phyloP scores from a whole-genome alignment of 2,113 vertebrate genomes.

The Nannospalax galili region DNA sequence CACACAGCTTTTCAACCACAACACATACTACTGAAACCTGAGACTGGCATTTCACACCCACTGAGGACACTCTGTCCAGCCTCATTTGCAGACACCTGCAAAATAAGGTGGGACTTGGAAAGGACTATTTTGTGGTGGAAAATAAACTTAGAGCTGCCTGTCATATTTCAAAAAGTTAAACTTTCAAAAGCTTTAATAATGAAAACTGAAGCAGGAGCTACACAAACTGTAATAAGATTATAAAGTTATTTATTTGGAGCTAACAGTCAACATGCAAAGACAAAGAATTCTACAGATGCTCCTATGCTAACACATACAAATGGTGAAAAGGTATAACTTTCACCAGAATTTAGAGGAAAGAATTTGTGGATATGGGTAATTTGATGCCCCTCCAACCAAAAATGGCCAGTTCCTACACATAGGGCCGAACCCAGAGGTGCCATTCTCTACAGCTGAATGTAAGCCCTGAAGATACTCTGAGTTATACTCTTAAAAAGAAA shows the following conservation, averaged over 20 bases:
- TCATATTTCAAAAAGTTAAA: background rate
- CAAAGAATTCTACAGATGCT: background rate
- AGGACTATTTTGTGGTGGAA: background rate
- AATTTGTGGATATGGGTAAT: background rate
- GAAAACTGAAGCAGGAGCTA: background rate
- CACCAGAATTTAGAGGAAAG: background rate
- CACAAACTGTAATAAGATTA: background rate
- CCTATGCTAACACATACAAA: background rate
- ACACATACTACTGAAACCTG: background rate
- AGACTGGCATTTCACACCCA: constrained; percentile 3
- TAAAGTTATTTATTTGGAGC: background rate
- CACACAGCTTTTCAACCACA: constrained; percentile 60
- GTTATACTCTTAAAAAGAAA: too few species aligned
- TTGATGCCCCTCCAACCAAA: background rate
- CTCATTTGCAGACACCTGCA: constrained; percentile 47
- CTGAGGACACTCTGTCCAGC: background rate
- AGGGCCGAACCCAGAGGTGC: too few species aligned
- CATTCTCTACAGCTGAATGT: too few species aligned
- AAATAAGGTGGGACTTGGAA: background rate
- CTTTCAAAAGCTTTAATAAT: background rate
- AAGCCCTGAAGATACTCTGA: too few species aligned
- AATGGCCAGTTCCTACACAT: background rate
- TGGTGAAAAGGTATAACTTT: background rate
- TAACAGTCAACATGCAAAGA: background rate
- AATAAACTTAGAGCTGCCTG: background rate